Base-by-base conservation (phyloP, 2,888 invertebrate genomes). In the Parascotia fuliginaria region DNA sequence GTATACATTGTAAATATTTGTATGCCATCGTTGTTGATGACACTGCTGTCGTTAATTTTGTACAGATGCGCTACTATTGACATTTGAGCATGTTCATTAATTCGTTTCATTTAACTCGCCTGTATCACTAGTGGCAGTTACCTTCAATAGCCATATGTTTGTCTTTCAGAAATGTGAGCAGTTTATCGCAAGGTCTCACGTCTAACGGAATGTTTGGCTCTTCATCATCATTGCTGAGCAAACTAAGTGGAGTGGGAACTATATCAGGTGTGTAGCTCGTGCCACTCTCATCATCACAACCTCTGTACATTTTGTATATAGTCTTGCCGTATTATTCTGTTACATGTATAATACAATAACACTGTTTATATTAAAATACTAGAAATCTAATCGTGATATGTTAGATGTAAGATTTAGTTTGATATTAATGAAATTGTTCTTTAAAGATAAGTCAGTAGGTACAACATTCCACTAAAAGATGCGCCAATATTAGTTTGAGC, bases 181-280 rank as follows among this genome's bases (percentile, higher is more conserved):
- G 89, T 79, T 83, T 92, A 82, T 87, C 92, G 53, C 92, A 92
- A 75, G 93, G 94, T 60, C 88, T 95, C 53, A 94, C 94, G 31
- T 93, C 95, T 39, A 95, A 95, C 71, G 94, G 95, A 55, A 95
- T 96, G 91, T 96, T 96, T 82, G 96, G 96, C 58, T 95, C 96
- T 11, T 95, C 95, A 65, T 94, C 97, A 50, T 97, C 92, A 67
- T 78, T 92, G 71, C 83, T 92, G 74, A 92, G 91, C 84, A 92
- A 92, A 80, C 83, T 92, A 54, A 87, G 92, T 70, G 92, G 92
- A 70, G 92, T 92, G 63, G 89, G 91, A 65, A 82, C 88, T 61
- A 92, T 92, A 81, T 90, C 92, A 87, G 92, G 92, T 89, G 76
- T 75, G 85, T 87, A 78, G 66, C 57, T 34, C 27, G 52, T 42